Conservation (phyloP, 2,888 invertebrate species). For the Toxonevra muliebris region DNA sequence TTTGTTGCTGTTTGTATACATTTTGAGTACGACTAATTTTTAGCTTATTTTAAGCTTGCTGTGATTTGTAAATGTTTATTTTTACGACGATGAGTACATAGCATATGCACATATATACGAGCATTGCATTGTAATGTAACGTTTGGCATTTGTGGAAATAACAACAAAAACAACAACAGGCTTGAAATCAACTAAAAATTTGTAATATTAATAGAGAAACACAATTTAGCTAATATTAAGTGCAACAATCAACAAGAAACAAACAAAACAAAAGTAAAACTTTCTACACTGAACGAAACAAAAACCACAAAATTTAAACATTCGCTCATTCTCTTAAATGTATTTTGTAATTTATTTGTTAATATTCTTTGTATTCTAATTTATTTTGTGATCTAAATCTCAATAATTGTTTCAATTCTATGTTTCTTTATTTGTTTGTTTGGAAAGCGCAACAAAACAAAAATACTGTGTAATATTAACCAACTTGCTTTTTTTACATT, state of each 20-base stretch:
- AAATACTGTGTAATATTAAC: constrained; percentile 15
- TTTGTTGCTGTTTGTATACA: no score
- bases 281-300: no score
- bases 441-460: constrained; percentile 25
- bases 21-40: constrained; percentile 27
- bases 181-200: constrained; percentile 27
- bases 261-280: no score
- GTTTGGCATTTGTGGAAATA: not conserved
- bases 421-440: constrained; percentile 29
- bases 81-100: not conserved
- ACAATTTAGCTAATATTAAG: not conserved
- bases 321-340: no score
- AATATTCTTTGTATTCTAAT: not conserved
- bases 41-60: constrained; percentile 36
- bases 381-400: constrained; percentile 16
- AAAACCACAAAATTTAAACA: no score
- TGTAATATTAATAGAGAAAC: constrained; percentile 6
- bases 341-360: no score
- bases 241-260: no score
- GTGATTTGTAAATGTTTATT: constrained; percentile 41
- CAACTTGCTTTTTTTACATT: constrained; percentile 20
- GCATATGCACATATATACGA: not conserved
- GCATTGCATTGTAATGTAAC: not conserved
- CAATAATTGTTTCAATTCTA: constrained; percentile 28
- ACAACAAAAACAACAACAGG: constrained; percentile 7